Base-by-base conservation (phyloP, 2,888 invertebrate species). In the Troglohyphantes excavatus region DNA sequence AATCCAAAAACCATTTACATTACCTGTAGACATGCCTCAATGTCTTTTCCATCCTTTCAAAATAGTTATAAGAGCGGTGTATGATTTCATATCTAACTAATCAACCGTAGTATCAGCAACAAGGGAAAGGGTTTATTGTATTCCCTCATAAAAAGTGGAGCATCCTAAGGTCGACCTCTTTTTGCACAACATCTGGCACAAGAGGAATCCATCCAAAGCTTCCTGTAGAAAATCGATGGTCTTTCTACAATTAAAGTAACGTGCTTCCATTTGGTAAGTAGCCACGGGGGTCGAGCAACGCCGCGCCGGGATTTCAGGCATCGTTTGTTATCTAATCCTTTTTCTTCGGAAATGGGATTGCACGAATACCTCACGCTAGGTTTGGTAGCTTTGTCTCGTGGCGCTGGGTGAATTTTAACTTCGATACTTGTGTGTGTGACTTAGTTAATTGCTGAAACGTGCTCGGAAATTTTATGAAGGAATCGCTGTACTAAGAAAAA, bases 321-420 rank as follows among this genome's bases (percentile, higher is more conserved):
- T 73, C 73, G 63, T 72, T 73, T 72, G 83, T 73, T 83, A 61
- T 73, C 72, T 83, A 73, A 83, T 73, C 83, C 73, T 46, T 83
- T 73, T 73, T 46, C n/a, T 61, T 26, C 17, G 68, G 59, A 11
- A 46, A 70, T 29, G 33, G 68, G n/a, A 59, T 59, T 29, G 17
- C 46, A 78, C 19, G n/a, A 43, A 43, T 43, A 33, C 65, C 7
- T 23, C 76, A 61, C 33, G 63, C 43, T 43, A 39, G 39, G 43
- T 65, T 78, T 17, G 39, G 78, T 39, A 43, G 61, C 65, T 23
- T 27, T 75, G 13, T 29, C 23, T 61, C 19, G 27, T 19, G 19
- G 19, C 39, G 72, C 23, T 27, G 68, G 33, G 33, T 17, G 65
- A 65, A 39, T 78, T 39, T 33, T 63, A 65, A 78, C 26, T 65